Evolutionary conservation across 2,113 vertebrate species (phyloP), one percentile per base, ranked within the genome.

Genomic region (Grus americana): DNA sequence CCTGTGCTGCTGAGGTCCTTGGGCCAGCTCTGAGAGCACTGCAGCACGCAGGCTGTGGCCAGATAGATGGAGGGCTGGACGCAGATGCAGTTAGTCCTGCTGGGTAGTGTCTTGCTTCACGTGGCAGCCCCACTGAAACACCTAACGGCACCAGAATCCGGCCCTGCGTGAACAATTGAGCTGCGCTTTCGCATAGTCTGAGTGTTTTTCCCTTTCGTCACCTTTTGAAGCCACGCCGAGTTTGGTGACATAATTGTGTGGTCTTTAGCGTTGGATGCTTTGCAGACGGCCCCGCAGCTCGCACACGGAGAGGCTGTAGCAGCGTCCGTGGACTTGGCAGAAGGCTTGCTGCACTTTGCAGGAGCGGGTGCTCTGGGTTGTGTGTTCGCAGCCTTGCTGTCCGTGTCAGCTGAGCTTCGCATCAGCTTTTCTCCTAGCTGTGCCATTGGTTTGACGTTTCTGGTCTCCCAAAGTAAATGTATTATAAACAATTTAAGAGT

Each of bases 401-500:
- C 17, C 19, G 30, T 20, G 32, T 27, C 86, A 50, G 52, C 32
- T 42, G 44, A 38, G 34, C 47, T 59, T 49, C 1, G 0, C 6
- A 4, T n/a, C 6, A 4, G 47, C 72, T 44, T 59, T 29, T 82
- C 20, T 74, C n/a, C 62, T 50, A 6, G 11, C 19, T 27, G 3
- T 29, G 70, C 19, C 21, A 1, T n/a, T 21, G 6, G 17, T 49
- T 72, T 79, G 71, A 68, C 6, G 7, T 71, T 59, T 92, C 61
- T 86, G 87, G 36, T 88, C 13, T 94, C 93, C 79, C 61, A 44
- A 47, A 95, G 74, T 67, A 80, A 68, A 65, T 73, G 54, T 70
- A 16, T 84, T 66, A 27, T 21, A 67, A 95, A 62, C 49, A 79
- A 38, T 55, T 65, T 23, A 46, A 84, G 70, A 86, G 57, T 5